Conservation (phyloP, 1,140 invertebrate species). For the Pissodes strobi region DNA sequence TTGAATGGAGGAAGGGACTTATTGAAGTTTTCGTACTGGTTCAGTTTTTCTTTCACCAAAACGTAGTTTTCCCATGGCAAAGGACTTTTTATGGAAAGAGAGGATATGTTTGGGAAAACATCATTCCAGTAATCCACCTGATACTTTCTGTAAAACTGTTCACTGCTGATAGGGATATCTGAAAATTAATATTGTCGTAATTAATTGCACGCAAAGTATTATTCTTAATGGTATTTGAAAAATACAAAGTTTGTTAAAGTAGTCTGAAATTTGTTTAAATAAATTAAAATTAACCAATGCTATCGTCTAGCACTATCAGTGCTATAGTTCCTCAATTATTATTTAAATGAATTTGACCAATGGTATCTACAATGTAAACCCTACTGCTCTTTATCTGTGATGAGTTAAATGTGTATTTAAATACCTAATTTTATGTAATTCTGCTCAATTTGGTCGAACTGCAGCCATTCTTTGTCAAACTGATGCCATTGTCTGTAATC, state of each 20-base stretch:
- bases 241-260: too few relatives aligned
- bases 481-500: constrained; percentile 66
- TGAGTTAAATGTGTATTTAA: too few relatives aligned
- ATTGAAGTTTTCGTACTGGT: constrained; percentile 30
- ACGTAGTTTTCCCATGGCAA: constrained; percentile 9
- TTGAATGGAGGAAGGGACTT: constrained; percentile 7
- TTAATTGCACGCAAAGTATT: too few relatives aligned
- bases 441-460: constrained; percentile 72
- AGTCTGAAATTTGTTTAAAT: too few relatives aligned
- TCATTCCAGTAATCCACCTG: constrained; percentile 78
- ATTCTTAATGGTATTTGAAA: too few relatives aligned
- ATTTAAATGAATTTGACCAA: too few relatives aligned
- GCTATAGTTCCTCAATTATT: too few relatives aligned
- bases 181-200: constrained; percentile 30
- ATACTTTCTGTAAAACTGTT: constrained; percentile 64
- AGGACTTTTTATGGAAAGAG: constrained; percentile 35
- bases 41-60: background rate
- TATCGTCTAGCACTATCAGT: too few relatives aligned
- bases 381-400: too few relatives aligned
- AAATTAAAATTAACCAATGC: too few relatives aligned
- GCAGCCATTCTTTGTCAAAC: constrained; percentile 78
- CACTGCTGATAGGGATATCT: constrained; percentile 70
- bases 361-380: too few relatives aligned
- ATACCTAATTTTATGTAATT: constrained; percentile 77
- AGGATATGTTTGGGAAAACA: constrained; percentile 64